Base-by-base conservation (phyloP, 2,888 invertebrate genomes). In the Euproctis similis region DNA sequence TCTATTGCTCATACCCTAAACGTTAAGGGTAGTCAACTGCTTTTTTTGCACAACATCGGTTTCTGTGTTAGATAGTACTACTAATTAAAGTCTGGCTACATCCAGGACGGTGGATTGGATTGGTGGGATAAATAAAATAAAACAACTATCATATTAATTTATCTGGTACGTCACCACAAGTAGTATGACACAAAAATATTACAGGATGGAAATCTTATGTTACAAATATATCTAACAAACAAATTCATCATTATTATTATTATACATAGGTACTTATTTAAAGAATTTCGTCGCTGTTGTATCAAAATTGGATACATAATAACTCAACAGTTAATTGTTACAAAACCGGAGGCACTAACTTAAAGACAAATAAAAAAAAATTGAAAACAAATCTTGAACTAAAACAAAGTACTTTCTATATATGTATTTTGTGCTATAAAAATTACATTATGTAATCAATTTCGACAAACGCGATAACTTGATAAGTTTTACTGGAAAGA, bases 111-210 rank as follows among this genome's bases (percentile, higher is more conserved):
- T n/a, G n/a, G n/a, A n/a, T n/a, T 4, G 14, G 14, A 4, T 14
- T 14, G 14, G 14, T 4, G 14, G 14, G 4, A 14, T 14, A 14
- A 4, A n/a, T n/a, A 12, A 44, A 58, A 58, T 50, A 46, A 57
- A 55, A 55, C 39, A 37, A 18, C 42, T 45, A 55, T 58, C 45
- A 52, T 34, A 26, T 45, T 48, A 34, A 41, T 46, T 74, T 72
- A 74, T 72, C 72, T 57, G 53, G 71, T 66, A 80, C 72, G 73
- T 75, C 77, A 77, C 69, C 74, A 78, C 72, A 71, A 46, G 42
- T 59, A 76, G 72, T 77, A 81, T 81, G 77, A 81, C 80, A 81
- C 81, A 51, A n/a, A n/a, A n/a, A 51, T 48, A 65, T 66, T 69
- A 63, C 56, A 65, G 61, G 69, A 68, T 74, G 70, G 63, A 69